These are phyloP conservation scores for Drosophila nikananu DNA, from an alignment of 1,140 invertebrate genomes.

Conservation along the genomic window DNA sequence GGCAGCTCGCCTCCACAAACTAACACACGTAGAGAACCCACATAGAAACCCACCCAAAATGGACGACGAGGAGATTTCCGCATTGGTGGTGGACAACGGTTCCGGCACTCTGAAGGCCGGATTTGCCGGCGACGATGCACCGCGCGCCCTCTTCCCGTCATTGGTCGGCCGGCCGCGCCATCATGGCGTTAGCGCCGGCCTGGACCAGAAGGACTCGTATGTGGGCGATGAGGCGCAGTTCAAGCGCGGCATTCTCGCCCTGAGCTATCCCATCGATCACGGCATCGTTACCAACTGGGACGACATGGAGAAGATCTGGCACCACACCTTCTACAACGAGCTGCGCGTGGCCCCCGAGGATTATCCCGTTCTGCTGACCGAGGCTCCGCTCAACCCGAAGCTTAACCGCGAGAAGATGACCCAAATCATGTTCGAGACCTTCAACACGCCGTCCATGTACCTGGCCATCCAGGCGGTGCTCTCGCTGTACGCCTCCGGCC, in stretches of 20 bases:
- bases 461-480: slow-evolving; percentile 6
- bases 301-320: slow-evolving; percentile 13
- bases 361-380: neutral
- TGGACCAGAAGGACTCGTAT: neutral
- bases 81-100: slow-evolving; percentile 5
- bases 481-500: neutral
- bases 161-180: neutral
- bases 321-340: slow-evolving; percentile 11
- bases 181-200: neutral
- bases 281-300: neutral
- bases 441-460: slow-evolving; percentile 3
- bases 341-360: slow-evolving; percentile 9
- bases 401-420: neutral
- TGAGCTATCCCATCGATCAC: neutral
- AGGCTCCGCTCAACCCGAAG: slow-evolving; percentile 4
- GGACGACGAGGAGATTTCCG: neutral
- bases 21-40: neutral
- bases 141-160: neutral
- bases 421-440: slow-evolving; percentile 9
- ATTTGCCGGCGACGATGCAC: neutral
- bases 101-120: neutral
- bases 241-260: neutral
- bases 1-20: neutral
- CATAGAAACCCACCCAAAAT: neutral
- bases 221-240: slow-evolving; percentile 3